Percentiles rank a stretch among this genome's conserved stretches.
Conservation (phyloP, 2,888 invertebrate genomes). For the Coremacera marginata region DNA sequence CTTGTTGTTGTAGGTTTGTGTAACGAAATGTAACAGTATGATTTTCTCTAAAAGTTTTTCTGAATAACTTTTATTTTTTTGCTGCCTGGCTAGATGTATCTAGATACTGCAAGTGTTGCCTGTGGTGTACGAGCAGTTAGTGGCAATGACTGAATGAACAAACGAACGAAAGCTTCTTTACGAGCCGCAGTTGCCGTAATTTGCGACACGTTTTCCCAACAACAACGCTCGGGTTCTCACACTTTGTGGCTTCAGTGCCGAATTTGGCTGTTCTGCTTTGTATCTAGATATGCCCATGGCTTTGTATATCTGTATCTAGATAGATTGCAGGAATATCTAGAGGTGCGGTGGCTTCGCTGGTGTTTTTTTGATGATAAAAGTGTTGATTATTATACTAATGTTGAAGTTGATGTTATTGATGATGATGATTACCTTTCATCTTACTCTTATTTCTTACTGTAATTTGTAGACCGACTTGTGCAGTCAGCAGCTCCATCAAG, state of each 20-base stretch:
- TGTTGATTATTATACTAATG: neutral
- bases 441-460: neutral
- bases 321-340: neutral
- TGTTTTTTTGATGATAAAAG: neutral
- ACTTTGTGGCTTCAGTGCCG: neutral
- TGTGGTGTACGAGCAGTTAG: neutral
- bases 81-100: neutral
- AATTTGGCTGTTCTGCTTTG: neutral
- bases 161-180: no score
- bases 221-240: neutral
- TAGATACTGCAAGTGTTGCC: neutral
- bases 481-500: neutral
- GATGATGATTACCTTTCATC: neutral
- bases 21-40: neutral
- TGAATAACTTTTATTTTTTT: neutral
- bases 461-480: neutral
- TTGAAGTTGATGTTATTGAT: neutral
- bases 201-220: conserved; percentile 6
- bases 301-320: conserved; percentile 3
- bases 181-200: neutral
- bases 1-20: neutral
- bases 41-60: neutral
- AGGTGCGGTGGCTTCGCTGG: neutral
- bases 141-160: no score
- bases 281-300: neutral